Percentiles rank a stretch among this genome's conserved stretches.
phyloP scores from a whole-genome alignment of 1,140 invertebrate species.

The Branchinecta lynchi region DNA sequence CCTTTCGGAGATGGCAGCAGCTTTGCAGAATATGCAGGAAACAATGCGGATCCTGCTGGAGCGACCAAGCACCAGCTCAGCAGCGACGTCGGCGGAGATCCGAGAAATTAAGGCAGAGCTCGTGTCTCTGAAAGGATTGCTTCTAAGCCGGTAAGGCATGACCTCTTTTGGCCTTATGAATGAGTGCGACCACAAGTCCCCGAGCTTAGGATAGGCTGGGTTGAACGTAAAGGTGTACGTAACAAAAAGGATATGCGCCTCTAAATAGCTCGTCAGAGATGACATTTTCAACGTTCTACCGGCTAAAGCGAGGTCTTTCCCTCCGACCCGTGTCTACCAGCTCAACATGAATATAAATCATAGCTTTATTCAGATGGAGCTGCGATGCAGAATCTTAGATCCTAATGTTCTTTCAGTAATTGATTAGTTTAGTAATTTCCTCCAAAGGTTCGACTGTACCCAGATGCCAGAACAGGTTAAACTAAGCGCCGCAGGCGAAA shows the following conservation, averaged over 20 bases:
- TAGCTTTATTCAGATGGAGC: too few relatives aligned
- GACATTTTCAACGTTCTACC: too few relatives aligned
- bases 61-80: neutral
- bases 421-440: too few relatives aligned
- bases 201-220: neutral
- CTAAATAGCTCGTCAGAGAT: too few relatives aligned
- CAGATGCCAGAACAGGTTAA: too few relatives aligned
- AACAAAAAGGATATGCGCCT: neutral
- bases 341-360: too few relatives aligned
- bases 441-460: too few relatives aligned
- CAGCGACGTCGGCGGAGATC: neutral
- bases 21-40: slow-evolving; percentile 3
- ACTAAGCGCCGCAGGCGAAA: too few relatives aligned
- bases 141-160: neutral
- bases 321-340: too few relatives aligned
- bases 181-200: neutral
- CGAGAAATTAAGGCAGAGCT: neutral
- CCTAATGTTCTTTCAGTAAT: too few relatives aligned
- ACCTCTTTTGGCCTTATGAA: neutral
- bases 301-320: too few relatives aligned
- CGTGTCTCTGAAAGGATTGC: neutral
- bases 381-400: too few relatives aligned
- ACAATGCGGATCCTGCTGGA: neutral
- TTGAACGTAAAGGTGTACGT: neutral
- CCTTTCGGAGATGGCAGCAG: neutral